phyloP scores from a whole-genome alignment of 2,113 vertebrate genomes.

The Phodopus roborovskii region DNA sequence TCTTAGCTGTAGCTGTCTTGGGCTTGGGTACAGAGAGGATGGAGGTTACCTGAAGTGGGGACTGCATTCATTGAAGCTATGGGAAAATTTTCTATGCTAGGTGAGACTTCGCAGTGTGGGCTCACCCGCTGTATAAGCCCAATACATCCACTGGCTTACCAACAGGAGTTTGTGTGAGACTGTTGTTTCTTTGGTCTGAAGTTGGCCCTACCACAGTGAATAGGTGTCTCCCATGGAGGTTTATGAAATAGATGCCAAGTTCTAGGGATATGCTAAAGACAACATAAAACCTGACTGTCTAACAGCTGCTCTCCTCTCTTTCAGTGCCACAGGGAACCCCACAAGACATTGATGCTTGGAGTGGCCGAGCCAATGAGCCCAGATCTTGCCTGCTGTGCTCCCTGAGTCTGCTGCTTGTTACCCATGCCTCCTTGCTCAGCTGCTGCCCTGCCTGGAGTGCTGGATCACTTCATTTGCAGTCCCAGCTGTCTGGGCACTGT shows the following conservation, averaged over 20 bases:
- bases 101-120: not conserved
- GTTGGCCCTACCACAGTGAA: not conserved
- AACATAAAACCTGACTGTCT: not conserved
- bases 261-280: not conserved
- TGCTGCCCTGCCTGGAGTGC: not conserved
- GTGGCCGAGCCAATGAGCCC: not conserved
- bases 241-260: not conserved
- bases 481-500: not conserved
- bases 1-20: not conserved
- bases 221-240: not conserved
- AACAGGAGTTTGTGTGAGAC: not conserved
- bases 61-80: not conserved
- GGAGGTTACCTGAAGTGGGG: no score
- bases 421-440: rapidly evolving
- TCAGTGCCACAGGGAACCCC: not conserved
- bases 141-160: not conserved
- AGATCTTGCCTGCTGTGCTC: no score
- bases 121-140: not conserved
- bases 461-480: not conserved
- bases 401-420: not conserved
- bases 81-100: not conserved
- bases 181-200: not conserved
- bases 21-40: not conserved
- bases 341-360: not conserved
- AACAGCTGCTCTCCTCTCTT: not conserved